Evolutionary conservation across 64 coral and sea anemone species (phyloP).

Genomic region (Cladopsammia gracilis): DNA sequence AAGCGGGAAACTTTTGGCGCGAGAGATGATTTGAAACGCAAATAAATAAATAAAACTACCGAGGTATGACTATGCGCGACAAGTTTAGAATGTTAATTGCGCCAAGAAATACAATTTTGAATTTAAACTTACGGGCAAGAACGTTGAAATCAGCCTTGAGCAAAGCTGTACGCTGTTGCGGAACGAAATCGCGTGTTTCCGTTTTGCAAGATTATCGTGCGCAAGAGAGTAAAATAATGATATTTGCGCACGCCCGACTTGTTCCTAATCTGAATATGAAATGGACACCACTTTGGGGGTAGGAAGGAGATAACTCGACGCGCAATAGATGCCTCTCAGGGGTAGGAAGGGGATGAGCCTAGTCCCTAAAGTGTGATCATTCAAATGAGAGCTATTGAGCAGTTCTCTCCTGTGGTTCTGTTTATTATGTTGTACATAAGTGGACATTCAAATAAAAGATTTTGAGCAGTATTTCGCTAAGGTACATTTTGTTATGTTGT

Average conservation of each 20-base stretch:
- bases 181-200: not conserved
- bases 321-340: not conserved
- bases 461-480: too few species aligned
- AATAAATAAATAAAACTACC: slow-evolving; percentile 1
- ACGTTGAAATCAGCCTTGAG: too few species aligned
- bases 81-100: not conserved
- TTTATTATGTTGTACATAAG: too few species aligned
- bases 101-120: not conserved
- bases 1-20: not conserved
- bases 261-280: not conserved
- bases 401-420: too few species aligned
- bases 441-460: too few species aligned
- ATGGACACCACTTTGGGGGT: not conserved
- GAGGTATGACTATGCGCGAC: not conserved
- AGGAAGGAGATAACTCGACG: not conserved
- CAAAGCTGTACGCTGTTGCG: not conserved
- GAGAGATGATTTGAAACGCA: not conserved
- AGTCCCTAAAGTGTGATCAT: not conserved
- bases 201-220: not conserved
- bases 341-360: not conserved
- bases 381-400: too few species aligned
- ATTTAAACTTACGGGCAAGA: not conserved
- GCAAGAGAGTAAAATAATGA: not conserved
- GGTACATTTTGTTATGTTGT: too few species aligned
- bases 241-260: not conserved